These are phyloP conservation scores for Pelobates fuscus DNA, from an alignment of 2,113 vertebrate species.

Conservation along the genomic window DNA sequence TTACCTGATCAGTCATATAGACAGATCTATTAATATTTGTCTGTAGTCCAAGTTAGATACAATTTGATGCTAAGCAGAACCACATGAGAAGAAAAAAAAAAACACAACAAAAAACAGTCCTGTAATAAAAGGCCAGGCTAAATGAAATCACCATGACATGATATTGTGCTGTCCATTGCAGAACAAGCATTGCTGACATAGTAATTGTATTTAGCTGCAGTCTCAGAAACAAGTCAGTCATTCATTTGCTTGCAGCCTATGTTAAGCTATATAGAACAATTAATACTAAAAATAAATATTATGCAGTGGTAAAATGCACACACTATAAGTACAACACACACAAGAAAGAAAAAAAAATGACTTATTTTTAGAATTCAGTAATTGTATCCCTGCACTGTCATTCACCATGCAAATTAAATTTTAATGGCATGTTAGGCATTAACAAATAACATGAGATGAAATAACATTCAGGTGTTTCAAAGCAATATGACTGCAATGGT, in stretches of 20 bases:
- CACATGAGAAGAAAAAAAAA: neutral
- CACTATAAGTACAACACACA: neutral
- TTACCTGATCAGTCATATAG: conserved; percentile 10
- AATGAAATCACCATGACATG: neutral
- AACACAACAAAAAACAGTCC: neutral
- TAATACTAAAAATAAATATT: no score
- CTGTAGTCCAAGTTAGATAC: neutral
- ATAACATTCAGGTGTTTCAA: neutral
- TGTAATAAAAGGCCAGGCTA: neutral
- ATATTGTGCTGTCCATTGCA: conserved; percentile 4
- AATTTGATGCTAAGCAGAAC: neutral
- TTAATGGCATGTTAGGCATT: no score
- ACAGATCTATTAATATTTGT: conserved; percentile 15
- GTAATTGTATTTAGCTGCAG: conserved; percentile 40
- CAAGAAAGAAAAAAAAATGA: neutral
- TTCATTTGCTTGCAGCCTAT: neutral
- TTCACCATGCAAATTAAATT: neutral
- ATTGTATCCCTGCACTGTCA: no score
- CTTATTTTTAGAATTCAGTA: no score
- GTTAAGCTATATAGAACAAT: neutral
- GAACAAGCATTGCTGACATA: conserved; percentile 39
- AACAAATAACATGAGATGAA: neutral
- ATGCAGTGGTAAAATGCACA: no score
- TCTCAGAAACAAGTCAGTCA: conserved; percentile 14
- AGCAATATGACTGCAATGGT: conserved; percentile 3